Base-by-base conservation (phyloP, 1,140 invertebrate genomes). In the Periplaneta americana region DNA sequence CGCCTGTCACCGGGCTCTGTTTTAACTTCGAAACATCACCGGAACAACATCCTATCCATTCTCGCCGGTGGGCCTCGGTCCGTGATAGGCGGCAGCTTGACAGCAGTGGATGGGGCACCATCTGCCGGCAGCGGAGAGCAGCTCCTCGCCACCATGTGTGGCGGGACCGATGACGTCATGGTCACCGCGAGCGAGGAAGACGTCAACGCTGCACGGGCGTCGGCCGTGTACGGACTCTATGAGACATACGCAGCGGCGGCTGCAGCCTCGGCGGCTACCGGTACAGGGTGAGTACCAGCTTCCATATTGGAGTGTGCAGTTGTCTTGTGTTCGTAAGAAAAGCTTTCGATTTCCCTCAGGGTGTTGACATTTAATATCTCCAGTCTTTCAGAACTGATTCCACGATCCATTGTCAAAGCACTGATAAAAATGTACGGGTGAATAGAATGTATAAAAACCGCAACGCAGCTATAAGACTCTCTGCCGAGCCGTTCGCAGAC, bases 221-320 rank as follows among this genome's bases (percentile, higher is more conserved):
- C 81, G 0, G 37, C 75, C 2, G 35, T 78, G 34, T 81, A 78
- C 36, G 81, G 75, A 0, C 37, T 77, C 34, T 81, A 81, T 37
- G 80, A 81, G 57, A 81, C 34, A 31, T 81, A 81, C 1, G 75
- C 75, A 2, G 81, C 81, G 9, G 81, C 81, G 9, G 80, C 79
- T 0, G 79, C 48, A 18, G 79, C 79, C 11, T 36, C 79, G n/a
- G 79, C 48, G 22, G 80, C 77, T 48, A 1, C 77, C 18, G 48
- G 76, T 36, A 39, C 34, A 31, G 76, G 76, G 76, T 78, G 76
- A 78, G 76, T 78, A 11, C 15, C 11, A 10, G 28, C 28, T 28
- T 28, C 11, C 6, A 6, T 9, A 2, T n/a, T 66, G 10, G 8
- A 66, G 10, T 1, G 48, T 66, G 17, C 22, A n/a, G 48, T 66